Conservation (phyloP, 2,113 vertebrate species). For the Raja brachyura region DNA sequence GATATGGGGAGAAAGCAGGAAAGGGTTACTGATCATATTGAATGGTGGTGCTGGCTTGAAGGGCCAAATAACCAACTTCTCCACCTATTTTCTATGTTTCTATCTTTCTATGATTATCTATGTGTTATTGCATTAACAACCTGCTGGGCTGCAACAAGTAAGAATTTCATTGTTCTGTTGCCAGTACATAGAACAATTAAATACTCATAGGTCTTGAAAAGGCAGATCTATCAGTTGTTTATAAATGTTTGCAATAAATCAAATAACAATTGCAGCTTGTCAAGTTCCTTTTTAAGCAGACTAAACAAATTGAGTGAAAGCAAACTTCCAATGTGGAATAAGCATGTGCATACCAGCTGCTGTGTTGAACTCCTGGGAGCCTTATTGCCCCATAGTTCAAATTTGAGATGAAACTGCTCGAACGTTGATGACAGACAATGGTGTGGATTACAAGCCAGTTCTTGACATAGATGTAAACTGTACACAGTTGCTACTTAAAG, state of each 20-base stretch:
- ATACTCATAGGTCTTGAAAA: background rate
- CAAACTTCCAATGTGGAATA: background rate
- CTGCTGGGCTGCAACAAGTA: too few relatives aligned
- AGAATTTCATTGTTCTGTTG: too few relatives aligned
- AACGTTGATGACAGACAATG: background rate
- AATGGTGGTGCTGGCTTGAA: too few relatives aligned
- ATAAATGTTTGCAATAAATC: background rate
- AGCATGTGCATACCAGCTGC: background rate
- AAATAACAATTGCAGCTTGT: background rate
- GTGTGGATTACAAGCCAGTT: background rate
- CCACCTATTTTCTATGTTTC: too few relatives aligned
- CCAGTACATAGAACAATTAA: too few relatives aligned
- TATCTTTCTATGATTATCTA: too few relatives aligned
- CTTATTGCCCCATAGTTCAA: background rate
- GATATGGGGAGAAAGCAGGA: too few relatives aligned
- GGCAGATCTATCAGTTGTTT: background rate
- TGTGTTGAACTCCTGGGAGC: background rate
- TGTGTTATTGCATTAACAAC: too few relatives aligned
- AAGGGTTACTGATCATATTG: too few relatives aligned
- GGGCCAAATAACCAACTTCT: too few relatives aligned
- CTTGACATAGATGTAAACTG: background rate
- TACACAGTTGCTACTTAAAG: background rate
- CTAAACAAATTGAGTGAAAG: background rate
- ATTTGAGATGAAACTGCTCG: background rate
- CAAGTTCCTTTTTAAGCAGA: background rate